These are phyloP conservation scores for Plutella xylostella DNA, from an alignment of 2,888 invertebrate genomes.

Conservation along the genomic window DNA sequence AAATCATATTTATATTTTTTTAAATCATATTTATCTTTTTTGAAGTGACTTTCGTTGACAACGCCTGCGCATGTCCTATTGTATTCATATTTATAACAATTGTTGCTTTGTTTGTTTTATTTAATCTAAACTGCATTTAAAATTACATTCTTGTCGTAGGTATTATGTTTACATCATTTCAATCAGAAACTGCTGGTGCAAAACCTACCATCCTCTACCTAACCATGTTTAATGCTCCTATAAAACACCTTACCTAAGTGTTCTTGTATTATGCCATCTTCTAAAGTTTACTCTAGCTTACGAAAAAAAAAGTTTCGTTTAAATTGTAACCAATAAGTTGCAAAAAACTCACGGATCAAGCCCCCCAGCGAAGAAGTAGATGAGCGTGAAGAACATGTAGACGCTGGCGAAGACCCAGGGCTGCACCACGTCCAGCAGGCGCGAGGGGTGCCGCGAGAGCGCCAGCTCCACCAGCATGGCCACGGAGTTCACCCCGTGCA, in stretches of 20 bases:
- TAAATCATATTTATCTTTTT: background rate
- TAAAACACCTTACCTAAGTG: no score
- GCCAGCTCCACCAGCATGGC: constrained; percentile 81
- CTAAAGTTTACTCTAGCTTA: no score
- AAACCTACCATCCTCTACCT: no score
- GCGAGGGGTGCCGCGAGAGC: constrained; percentile 79
- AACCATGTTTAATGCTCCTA: no score
- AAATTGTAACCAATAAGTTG: background rate
- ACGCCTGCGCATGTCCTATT: background rate
- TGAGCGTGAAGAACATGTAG: constrained; percentile 78
- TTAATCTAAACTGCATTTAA: no score
- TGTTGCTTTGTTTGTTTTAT: no score
- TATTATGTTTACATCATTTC: no score
- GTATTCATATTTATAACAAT: background rate
- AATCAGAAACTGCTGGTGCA: no score
- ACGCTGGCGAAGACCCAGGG: constrained; percentile 75
- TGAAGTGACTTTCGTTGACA: background rate
- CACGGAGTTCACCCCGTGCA: constrained; percentile 76
- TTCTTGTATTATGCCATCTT: no score
- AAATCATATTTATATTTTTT: no score
- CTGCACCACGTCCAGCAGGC: constrained; percentile 72
- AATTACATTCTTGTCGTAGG: no score
- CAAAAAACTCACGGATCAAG: constrained; percentile 72
- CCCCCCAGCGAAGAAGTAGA: constrained; percentile 81
- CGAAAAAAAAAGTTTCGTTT: background rate